phyloP scores from a whole-genome alignment of 2,113 vertebrate genomes.

The Prietella phreatophila region DNA sequence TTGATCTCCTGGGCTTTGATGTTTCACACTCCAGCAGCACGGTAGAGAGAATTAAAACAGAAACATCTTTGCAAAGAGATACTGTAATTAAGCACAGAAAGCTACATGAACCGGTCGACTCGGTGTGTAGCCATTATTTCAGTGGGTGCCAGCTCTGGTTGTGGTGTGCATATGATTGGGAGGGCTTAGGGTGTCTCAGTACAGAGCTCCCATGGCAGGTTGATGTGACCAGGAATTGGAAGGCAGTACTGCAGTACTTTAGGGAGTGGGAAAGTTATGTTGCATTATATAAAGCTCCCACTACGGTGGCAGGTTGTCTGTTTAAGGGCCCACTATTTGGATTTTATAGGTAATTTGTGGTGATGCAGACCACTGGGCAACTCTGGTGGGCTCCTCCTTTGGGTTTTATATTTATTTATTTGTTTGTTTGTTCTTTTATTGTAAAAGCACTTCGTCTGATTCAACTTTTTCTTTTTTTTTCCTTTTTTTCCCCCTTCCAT shows the following conservation, averaged over 20 bases:
- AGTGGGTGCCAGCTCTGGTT: slow-evolving; percentile 11
- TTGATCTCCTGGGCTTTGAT: slow-evolving; percentile 65
- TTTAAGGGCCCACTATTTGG: slow-evolving; percentile 27
- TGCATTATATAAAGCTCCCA: slow-evolving; percentile 21
- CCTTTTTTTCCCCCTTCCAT: no score
- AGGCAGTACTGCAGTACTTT: slow-evolving; percentile 12
- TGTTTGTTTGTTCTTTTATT: not conserved
- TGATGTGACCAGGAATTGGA: not conserved
- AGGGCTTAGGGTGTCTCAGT: not conserved
- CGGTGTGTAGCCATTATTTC: slow-evolving; percentile 43
- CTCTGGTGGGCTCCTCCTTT: slow-evolving; percentile 4
- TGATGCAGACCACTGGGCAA: slow-evolving; percentile 5
- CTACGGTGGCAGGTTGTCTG: not conserved
- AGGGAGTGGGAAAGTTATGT: not conserved
- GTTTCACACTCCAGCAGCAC: slow-evolving; percentile 57
- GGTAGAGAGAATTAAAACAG: slow-evolving; percentile 60
- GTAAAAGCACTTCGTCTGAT: not conserved
- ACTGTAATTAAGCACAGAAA: slow-evolving; percentile 58
- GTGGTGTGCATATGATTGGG: not conserved
- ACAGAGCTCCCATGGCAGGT: not conserved
- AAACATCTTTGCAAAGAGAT: slow-evolving; percentile 60
- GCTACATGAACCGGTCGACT: slow-evolving; percentile 51
- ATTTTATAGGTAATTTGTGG: slow-evolving; percentile 3
- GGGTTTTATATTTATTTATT: slow-evolving; percentile 1
- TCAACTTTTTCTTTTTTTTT: not conserved